Base-by-base conservation (phyloP, 2,113 vertebrate species). In the Loxodonta africana region DNA sequence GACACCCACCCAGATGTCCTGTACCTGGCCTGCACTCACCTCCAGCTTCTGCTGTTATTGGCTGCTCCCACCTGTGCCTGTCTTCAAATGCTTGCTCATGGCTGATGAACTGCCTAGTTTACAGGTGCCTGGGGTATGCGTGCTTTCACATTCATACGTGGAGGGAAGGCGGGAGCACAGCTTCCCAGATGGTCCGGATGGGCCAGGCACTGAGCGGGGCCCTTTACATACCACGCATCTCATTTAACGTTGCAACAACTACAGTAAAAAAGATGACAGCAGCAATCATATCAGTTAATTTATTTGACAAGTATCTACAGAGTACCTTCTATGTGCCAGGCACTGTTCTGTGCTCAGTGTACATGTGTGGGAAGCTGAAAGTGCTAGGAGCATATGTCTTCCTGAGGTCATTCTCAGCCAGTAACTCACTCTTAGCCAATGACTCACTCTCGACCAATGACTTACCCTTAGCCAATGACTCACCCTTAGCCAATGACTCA, bases 81-180 rank as follows among this genome's bases (percentile, higher is more conserved):
- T 74, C 76, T 82, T 44, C 74, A 91, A 26, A 81, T 37, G 14
- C 63, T 69, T 82, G 53, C 17, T 41, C 18, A 48, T 82, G 65
- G n/a, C 57, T 4, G 26, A 28, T 81, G 62, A 78, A 11, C 20
- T 86, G 41, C 63, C 53, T 71, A 33, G 41, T 41, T 33, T 62
- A 73, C 71, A 91, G 26, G 20, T 71, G 33, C 23, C n/a, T 26
- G 23, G 9, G 48, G 37, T 37, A 37, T 37, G 37, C 37, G 37
- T 37, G 37, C 37, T 37, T 30, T 6, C n/a, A 6, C 2, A 33
- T 17, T 5, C 51, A 74, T 41, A 62, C 0, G 0, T 6, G 2
- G 37, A 69, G 37, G 1, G 41, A 60, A 2, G 20, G 37, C 17
- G 5, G 25, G 30, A 17, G 8, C n/a, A 48, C 0, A 17, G 11